A percentile compares a stretch with the other conserved stretches of the same genome.
These are phyloP conservation scores for Spondyliosoma cantharus DNA, from an alignment of 2,797 vertebrate genomes.

Conservation along the genomic window DNA sequence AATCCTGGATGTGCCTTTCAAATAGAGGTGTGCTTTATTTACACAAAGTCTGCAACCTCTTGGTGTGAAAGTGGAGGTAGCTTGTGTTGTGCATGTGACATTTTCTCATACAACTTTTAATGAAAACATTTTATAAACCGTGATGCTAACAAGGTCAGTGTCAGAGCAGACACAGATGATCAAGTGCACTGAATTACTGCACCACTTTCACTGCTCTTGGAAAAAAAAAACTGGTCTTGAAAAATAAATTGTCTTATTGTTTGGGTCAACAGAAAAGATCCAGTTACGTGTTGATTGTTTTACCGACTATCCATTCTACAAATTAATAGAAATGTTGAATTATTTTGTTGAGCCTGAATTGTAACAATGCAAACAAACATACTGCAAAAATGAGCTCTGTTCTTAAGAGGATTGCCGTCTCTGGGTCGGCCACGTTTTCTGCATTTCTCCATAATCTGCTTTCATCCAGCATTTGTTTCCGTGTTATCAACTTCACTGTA, in stretches of 20 bases:
- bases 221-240: not conserved
- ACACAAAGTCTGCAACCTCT: not conserved
- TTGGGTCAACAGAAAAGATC: not conserved
- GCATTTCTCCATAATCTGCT: not conserved
- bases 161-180: not conserved
- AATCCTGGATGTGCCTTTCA: not conserved
- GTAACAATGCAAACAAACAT: not conserved
- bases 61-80: not conserved
- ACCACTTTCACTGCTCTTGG: not conserved
- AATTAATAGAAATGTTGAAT: not conserved
- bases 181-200: not conserved
- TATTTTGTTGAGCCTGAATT: not conserved
- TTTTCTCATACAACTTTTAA: not conserved
- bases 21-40: not conserved
- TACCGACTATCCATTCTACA: not conserved
- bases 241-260: conserved; percentile 5
- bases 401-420: not conserved
- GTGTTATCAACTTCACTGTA: not conserved
- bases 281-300: not conserved
- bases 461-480: conserved; percentile 14
- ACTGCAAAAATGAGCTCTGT: not conserved
- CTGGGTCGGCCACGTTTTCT: not conserved
- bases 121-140: not conserved
- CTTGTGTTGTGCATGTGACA: not conserved
- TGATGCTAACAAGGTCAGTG: not conserved